Base-by-base conservation (phyloP, 2,113 vertebrate species). In the Xiphorhynchus elegans region DNA sequence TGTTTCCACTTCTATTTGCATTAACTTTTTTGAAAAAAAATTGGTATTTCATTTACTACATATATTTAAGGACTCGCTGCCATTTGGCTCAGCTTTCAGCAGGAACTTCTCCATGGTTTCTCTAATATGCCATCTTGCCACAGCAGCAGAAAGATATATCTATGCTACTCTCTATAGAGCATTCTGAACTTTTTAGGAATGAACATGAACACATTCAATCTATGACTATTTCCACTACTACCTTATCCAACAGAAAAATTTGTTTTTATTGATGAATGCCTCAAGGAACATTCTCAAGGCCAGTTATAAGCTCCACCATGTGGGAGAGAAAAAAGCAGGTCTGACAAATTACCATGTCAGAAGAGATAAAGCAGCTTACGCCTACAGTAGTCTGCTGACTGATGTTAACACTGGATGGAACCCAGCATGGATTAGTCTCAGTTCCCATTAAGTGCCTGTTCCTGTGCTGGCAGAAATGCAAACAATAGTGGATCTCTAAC, bases 291-390 rank as follows among this genome's bases (percentile, higher is more conserved):
- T 62, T 79, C 69, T 92, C 78, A 90, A 86, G 66, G 68, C 69
- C 29, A 88, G 68, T 66, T 90, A 67, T 35, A 89, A 92, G 55
- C 53, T 85, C 16, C 58, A 83, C 31, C 78, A 89, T 2, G 11
- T 24, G 49, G 56, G 37, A 91, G 37, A 95, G 24, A 85, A 87
- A 93, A 94, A 94, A 91, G 50, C 90, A 93, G 47, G n/a, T 75
- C 87, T 93, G 84, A 96, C 92, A 96, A 96, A 96, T 81, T 73
- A 94, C 67, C 56, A 33, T 69, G 75, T 84, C 84, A 91, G 49
- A 80, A 68, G 70, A 97, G 92, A 96, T 79, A 94, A 97, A 94
- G 83, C 74, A 67, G 84, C 78, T 97, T 94, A 96, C 77, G 8
- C 56, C 72, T 74, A 82, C 67, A 79, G 83, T 72, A 93, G 90